A percentile compares a stretch with the other conserved stretches of the same genome.
phyloP scores from a whole-genome alignment of 2,888 invertebrate genomes.

The Cephalotes varians region DNA sequence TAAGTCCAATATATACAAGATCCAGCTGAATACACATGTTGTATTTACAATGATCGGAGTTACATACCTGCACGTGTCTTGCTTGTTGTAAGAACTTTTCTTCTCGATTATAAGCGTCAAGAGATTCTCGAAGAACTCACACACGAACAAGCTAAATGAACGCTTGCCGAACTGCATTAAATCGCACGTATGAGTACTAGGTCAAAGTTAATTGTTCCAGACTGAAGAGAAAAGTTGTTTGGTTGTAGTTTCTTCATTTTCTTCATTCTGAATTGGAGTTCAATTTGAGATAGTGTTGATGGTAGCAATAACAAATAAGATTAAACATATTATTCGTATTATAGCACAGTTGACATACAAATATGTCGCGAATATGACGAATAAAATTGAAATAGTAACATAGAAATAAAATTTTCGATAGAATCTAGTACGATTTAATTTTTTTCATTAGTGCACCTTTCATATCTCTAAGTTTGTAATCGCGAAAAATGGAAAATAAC shows the following conservation, averaged over 20 bases:
- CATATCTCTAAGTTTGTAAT: neutral
- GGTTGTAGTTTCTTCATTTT: neutral
- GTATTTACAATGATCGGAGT: neutral
- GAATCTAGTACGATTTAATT: neutral
- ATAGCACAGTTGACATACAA: neutral
- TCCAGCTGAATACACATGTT: neutral
- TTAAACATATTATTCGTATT: neutral
- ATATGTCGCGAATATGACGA: neutral
- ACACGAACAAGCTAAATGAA: neutral
- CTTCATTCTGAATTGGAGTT: neutral
- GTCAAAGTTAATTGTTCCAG: conserved; percentile 30
- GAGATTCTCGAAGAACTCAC: neutral
- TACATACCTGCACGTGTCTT: conserved; percentile 7
- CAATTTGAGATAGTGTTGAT: neutral
- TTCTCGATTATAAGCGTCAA: neutral
- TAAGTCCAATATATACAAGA: neutral
- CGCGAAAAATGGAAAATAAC: neutral
- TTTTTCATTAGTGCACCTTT: neutral
- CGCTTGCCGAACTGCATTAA: neutral
- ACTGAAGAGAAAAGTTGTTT: neutral
- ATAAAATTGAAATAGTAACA: neutral
- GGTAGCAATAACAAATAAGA: neutral
- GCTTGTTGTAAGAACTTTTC: conserved; percentile 1
- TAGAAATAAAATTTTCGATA: neutral
- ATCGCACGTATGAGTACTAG: conserved; percentile 2